Evolutionary conservation across 2,888 invertebrate genomes (phyloP).

Genomic region (Philereme vetulata): DNA sequence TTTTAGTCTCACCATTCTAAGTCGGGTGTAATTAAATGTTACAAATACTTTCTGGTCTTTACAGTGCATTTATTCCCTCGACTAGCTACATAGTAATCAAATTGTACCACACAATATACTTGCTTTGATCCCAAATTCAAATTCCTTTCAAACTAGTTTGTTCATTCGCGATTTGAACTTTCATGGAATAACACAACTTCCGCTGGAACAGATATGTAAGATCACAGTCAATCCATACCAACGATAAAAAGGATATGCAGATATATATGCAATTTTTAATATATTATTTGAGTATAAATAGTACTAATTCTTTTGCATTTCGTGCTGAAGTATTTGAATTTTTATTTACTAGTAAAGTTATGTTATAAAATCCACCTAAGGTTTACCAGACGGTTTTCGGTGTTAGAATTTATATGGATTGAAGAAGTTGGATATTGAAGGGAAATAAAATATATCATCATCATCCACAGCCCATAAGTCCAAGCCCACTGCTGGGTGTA

Average conservation of each 20-base stretch:
- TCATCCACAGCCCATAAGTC: too few relatives aligned
- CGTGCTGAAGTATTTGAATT: too few relatives aligned
- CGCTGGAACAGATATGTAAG: neutral
- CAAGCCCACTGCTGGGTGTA: too few relatives aligned
- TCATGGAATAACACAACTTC: conserved; percentile 23
- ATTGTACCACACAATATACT: conserved; percentile 14
- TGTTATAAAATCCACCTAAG: too few relatives aligned
- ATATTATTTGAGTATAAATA: too few relatives aligned
- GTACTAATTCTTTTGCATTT: too few relatives aligned
- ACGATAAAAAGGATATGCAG: neutral
- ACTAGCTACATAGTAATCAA: conserved; percentile 5
- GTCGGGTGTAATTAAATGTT: neutral
- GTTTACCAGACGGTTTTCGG: too few relatives aligned
- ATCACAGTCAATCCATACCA: neutral
- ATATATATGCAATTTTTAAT: too few relatives aligned
- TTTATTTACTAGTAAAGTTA: too few relatives aligned
- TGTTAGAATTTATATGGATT: too few relatives aligned
- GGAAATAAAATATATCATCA: too few relatives aligned
- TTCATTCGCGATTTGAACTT: conserved; percentile 26
- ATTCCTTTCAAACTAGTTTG: conserved; percentile 26
- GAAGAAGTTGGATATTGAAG: too few relatives aligned
- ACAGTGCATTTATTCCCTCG: conserved; percentile 9
- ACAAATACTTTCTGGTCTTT: neutral
- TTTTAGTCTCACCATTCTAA: neutral
- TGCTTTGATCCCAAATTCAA: conserved; percentile 16